phyloP scores from a whole-genome alignment of 2,113 vertebrate genomes.

The Channa maculata region DNA sequence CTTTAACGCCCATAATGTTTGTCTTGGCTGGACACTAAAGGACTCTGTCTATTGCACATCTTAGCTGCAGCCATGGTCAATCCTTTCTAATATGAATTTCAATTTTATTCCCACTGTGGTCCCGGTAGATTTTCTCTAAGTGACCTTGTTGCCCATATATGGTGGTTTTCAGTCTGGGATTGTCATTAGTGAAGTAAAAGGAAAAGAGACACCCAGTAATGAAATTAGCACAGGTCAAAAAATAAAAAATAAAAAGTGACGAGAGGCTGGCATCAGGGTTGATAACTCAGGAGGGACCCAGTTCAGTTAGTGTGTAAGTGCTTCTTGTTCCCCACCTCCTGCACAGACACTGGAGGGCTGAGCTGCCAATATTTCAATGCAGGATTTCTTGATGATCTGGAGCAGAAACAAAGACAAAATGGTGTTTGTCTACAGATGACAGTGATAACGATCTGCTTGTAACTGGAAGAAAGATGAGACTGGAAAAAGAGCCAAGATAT shows the following conservation, averaged over 20 bases:
- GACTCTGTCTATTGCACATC: conserved; percentile 18
- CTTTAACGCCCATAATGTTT: conserved; percentile 42
- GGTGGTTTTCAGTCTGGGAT: conserved; percentile 29
- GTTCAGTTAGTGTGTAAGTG: conserved; percentile 1
- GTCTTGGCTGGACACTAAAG: conserved; percentile 43
- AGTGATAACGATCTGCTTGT: not conserved
- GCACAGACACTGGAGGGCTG: conserved; percentile 90
- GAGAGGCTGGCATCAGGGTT: conserved; percentile 4
- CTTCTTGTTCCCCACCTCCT: conserved; percentile 84
- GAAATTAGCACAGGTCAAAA: conserved; percentile 38
- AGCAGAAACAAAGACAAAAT: conserved; percentile 21
- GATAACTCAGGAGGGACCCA: conserved; percentile 15
- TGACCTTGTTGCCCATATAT: conserved; percentile 39
- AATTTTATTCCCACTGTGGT: conserved; percentile 21
- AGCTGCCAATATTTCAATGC: conserved; percentile 89
- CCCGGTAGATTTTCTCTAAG: conserved; percentile 43
- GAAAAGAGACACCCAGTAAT: conserved; percentile 13
- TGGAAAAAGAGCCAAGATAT: too few species aligned
- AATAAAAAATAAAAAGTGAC: conserved; percentile 18
- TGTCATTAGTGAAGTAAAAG: conserved; percentile 34
- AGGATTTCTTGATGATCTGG: conserved; percentile 90
- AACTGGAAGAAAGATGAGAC: too few species aligned
- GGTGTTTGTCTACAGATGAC: not conserved
- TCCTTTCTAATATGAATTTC: conserved; percentile 31
- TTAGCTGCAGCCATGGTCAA: not conserved